Base-by-base conservation (phyloP, 1,140 invertebrate species). In the Scaptodrosophila lebanonensis region DNA sequence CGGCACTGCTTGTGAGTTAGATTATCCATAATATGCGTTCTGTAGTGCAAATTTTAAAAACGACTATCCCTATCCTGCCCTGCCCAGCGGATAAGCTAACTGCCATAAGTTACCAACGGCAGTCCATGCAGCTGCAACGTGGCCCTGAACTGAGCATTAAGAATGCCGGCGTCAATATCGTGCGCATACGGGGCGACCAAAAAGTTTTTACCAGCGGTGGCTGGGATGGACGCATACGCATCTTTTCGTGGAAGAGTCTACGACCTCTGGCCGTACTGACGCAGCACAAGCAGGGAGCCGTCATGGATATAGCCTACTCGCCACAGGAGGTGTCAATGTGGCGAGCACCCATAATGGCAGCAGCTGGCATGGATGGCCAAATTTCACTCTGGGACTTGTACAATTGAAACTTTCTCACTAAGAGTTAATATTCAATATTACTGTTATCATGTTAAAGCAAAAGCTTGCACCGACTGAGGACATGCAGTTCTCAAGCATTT, bases 241-340 rank as follows among this genome's bases (percentile, higher is more conserved):
- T 95, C 59, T 95, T 92, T 85, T 93, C 93, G 3, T 93, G 92
- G 91, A 94, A 93, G 82, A 93, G 90, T 48, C 83, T 95, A 6
- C 89, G 92, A 38, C 90, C 92, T 2, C 79, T 96, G 39, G 94
- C 91, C 5, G 92, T 95, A 53, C 87, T 96, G 8, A 91, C 90
- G 25, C 91, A 93, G 68, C 93, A 94, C 65, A 89, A 90, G 42
- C 88, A 83, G 48, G 89, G 89, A 53, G 89, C 89, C 15, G 88
- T 94, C 35, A 89, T 92, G 67, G 93, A 94, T 83, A 89, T 94
- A 51, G 89, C 88, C 51, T 93, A 91, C 87, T 93, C 92, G 3
- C 75, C 85, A 1, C 84, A 88, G 18, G 88, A 89, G 57, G 90
- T 93, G 27, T 87, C 90, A 48, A 87, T 89, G 69, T 93, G 92